Conservation (phyloP, 64 coral and sea anemone genomes). For the Hydrozoanthus tunicans region DNA sequence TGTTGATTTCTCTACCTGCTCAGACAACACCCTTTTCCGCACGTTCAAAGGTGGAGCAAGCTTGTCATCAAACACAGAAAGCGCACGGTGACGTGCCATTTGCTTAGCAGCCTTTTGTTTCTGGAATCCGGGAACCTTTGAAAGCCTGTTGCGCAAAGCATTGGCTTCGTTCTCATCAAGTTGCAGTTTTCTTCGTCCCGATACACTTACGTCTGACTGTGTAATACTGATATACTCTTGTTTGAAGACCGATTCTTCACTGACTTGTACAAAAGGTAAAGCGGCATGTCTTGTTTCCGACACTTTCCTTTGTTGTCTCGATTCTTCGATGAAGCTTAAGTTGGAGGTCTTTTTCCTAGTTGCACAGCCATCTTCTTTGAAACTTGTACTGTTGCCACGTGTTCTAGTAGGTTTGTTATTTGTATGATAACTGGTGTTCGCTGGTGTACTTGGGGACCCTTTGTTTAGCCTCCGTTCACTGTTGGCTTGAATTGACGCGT, state of each 20-base stretch:
- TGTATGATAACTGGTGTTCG: not conserved
- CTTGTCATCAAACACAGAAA: constrained; percentile 47
- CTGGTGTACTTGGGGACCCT: not conserved
- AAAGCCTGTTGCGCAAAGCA: not conserved
- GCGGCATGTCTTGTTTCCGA: not conserved
- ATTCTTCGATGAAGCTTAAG: not conserved
- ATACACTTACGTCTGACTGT: not conserved
- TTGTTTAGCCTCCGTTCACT: not conserved
- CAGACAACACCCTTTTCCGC: constrained; percentile 23
- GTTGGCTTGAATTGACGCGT: constrained; percentile 1
- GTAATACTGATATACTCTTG: not conserved
- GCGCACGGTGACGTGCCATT: constrained; percentile 2
- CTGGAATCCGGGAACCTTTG: not conserved
- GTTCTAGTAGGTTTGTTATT: not conserved
- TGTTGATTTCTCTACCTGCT: constrained; percentile 7
- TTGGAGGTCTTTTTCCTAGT: not conserved
- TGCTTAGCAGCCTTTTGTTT: not conserved
- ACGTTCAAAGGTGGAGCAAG: not conserved
- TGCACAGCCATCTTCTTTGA: not conserved
- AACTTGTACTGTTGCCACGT: not conserved
- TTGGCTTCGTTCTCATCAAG: not conserved
- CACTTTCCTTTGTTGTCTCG: not conserved
- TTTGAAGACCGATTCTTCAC: not conserved
- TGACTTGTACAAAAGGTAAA: not conserved
- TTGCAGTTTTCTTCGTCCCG: not conserved